Evolutionary conservation across 1,140 invertebrate genomes (phyloP).

Genomic region (Pomacea maculata): DNA sequence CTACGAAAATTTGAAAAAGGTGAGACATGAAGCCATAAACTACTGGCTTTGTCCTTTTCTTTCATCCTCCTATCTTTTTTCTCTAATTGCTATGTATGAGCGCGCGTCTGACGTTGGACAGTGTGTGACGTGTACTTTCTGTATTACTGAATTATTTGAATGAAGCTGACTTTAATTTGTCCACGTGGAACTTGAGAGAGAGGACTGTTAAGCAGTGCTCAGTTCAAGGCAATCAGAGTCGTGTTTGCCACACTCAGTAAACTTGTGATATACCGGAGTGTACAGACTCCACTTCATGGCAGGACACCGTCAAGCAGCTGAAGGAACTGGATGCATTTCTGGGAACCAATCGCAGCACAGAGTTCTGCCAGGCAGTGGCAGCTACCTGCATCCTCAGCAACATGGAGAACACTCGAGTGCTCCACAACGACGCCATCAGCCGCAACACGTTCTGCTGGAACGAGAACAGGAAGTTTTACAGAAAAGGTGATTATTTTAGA

Average conservation of each 20-base stretch:
- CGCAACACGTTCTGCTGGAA: too few species aligned
- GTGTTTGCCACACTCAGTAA: too few species aligned
- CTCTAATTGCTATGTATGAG: too few species aligned
- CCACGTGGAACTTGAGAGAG: not conserved
- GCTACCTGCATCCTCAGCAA: conserved; percentile 25
- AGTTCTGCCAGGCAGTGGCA: conserved; percentile 30
- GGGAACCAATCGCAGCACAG: conserved; percentile 19
- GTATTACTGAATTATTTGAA: too few species aligned
- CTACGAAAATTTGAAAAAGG: not conserved
- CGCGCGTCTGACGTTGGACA: too few species aligned
- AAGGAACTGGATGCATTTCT: conserved; percentile 29
- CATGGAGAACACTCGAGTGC: conserved; percentile 13
- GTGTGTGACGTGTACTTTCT: too few species aligned
- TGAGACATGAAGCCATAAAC: not conserved
- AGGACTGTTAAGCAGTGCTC: not conserved
- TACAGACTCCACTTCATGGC: not conserved
- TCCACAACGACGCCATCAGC: not conserved
- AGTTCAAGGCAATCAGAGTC: not conserved
- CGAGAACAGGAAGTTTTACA: not conserved
- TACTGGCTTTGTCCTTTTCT: too few species aligned
- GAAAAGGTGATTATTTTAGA: conserved; percentile 21
- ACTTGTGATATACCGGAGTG: too few species aligned
- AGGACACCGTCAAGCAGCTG: conserved; percentile 30
- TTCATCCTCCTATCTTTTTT: too few species aligned
- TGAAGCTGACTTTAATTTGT: too few species aligned